Percentiles rank a stretch among this genome's conserved stretches.
These are phyloP conservation scores for Arctia plantaginis DNA, from an alignment of 2,888 invertebrate genomes.

Conservation along the genomic window DNA sequence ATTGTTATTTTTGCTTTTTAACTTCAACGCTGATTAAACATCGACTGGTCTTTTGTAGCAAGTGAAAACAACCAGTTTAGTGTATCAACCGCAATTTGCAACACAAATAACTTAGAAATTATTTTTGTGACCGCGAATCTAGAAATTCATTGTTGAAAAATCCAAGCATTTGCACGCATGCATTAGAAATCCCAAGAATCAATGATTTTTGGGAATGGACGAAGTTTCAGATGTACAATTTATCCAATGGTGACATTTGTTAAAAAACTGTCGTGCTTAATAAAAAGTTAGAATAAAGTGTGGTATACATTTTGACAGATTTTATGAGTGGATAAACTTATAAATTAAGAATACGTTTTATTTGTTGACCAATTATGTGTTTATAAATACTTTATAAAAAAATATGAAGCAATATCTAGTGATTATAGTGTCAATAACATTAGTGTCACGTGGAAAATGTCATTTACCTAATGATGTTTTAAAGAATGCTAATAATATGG, in stretches of 20 bases:
- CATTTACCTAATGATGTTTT: neutral
- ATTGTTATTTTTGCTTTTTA: neutral
- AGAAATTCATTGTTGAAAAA: neutral
- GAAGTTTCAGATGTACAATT: too few species aligned
- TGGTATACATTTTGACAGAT: neutral
- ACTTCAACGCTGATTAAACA: neutral
- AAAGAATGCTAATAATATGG: neutral
- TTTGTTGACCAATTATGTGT: neutral
- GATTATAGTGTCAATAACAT: neutral
- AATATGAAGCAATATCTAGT: conserved; percentile 3
- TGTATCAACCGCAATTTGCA: neutral
- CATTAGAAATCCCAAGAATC: neutral
- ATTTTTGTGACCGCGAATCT: neutral
- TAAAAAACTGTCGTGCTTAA: neutral
- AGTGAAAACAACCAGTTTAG: neutral
- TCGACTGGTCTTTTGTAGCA: neutral
- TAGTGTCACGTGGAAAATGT: neutral
- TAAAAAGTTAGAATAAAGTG: neutral
- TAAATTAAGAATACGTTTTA: neutral
- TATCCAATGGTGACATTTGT: neutral
- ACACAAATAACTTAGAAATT: neutral
- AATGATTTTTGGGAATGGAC: neutral
- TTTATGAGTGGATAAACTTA: neutral
- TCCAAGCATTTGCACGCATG: neutral
- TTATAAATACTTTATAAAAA: neutral